Conservation (phyloP, 2,113 vertebrate species). For the Albula glossodonta region DNA sequence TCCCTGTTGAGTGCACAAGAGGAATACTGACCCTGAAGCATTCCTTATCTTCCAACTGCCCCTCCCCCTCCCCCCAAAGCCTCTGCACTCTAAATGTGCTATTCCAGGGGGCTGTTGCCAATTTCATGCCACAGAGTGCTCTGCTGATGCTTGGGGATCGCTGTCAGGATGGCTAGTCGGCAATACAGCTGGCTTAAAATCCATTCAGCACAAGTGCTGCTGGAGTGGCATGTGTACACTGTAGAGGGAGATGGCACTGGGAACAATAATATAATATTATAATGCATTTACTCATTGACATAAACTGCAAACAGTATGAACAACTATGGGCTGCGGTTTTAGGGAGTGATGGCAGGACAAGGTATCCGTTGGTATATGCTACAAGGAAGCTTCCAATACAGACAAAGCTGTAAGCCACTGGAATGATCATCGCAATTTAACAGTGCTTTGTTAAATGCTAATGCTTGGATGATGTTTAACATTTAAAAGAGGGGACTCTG, state of each 20-base stretch:
- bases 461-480: background rate
- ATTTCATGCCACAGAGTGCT: background rate
- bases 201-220: background rate
- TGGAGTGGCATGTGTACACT: background rate
- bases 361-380: too few species aligned
- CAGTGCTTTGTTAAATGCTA: too few species aligned
- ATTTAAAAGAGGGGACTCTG: background rate
- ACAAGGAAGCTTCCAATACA: background rate
- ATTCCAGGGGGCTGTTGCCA: constrained; percentile 12
- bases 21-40: constrained; percentile 12
- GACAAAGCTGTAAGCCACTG: background rate
- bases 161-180: background rate
- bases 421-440: too few species aligned
- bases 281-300: background rate
- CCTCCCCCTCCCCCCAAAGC: background rate
- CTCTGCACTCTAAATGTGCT: background rate
- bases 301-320: background rate
- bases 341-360: background rate
- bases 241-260: background rate
- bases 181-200: background rate
- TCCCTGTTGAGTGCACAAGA: constrained; percentile 1
- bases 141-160: background rate
- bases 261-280: background rate
- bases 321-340: background rate
- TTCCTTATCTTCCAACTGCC: background rate